phyloP scores from a whole-genome alignment of 2,888 invertebrate genomes.

The Brenthis daphne region DNA sequence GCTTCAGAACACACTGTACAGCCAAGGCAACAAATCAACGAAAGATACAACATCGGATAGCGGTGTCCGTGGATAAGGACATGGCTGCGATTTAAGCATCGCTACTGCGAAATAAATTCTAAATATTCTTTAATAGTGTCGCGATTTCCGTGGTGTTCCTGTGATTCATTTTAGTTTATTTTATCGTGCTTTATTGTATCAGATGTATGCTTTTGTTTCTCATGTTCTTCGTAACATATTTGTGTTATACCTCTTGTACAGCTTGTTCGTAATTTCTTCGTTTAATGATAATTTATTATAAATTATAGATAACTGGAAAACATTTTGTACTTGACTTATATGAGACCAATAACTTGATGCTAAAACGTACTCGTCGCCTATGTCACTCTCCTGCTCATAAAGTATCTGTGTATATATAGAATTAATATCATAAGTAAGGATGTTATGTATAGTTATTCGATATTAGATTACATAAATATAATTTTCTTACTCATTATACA shows the following conservation, averaged over 20 bases:
- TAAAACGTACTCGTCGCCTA: no score
- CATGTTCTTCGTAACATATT: conserved; percentile 27
- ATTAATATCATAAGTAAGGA: no score
- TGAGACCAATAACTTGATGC: no score
- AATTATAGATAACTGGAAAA: no score
- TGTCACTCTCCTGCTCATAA: no score
- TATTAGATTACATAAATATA: no score
- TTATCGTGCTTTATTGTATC: conserved; percentile 34
- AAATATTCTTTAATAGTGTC: conserved; percentile 45
- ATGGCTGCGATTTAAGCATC: conserved; percentile 47
- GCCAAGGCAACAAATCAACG: conserved; percentile 74
- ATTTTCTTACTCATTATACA: no score
- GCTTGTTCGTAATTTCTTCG: conserved; percentile 9
- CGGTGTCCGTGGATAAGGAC: conserved; percentile 61
- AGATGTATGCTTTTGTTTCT: conserved; percentile 34
- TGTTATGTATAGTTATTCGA: no score
- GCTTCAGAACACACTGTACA: conserved; percentile 71
- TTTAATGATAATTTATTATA: conserved; percentile 1
- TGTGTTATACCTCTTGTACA: conserved; percentile 28
- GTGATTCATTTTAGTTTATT: conserved; percentile 36
- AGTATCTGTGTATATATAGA: no score
- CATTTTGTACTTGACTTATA: no score
- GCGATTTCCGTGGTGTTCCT: conserved; percentile 42
- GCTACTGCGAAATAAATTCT: conserved; percentile 49
- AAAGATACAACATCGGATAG: conserved; percentile 70